Percentiles rank a stretch among this genome's conserved stretches.
phyloP scores from a whole-genome alignment of 2,113 vertebrate species.

The Colaptes auratus region DNA sequence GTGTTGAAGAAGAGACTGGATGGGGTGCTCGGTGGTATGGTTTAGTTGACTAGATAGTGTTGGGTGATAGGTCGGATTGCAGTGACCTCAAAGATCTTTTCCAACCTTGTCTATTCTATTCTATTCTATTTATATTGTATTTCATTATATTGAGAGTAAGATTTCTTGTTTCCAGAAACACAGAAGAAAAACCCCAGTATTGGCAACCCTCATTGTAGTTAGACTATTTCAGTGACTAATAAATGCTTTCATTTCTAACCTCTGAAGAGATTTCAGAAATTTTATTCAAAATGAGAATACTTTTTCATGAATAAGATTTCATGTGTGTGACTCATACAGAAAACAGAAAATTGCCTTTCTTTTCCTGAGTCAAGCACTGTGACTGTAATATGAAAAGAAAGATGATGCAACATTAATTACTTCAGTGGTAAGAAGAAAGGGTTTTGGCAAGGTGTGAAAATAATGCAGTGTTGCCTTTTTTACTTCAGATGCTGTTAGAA shows the following conservation, averaged over 20 bases:
- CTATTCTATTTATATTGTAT: too few species aligned
- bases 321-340: neutral
- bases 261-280: neutral
- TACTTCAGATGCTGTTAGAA: neutral
- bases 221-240: neutral
- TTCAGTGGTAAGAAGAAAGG: neutral
- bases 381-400: slow-evolving; percentile 25
- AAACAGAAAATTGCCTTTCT: slow-evolving; percentile 4
- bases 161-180: neutral
- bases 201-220: neutral
- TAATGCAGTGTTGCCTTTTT: neutral
- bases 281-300: neutral
- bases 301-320: neutral
- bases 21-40: too few species aligned
- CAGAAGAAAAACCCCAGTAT: neutral
- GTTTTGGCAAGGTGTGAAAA: neutral
- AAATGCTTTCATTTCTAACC: neutral
- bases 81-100: too few species aligned
- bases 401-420: slow-evolving; percentile 8
- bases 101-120: too few species aligned
- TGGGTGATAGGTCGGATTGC: too few species aligned
- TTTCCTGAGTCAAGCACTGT: neutral
- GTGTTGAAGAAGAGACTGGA: too few species aligned
- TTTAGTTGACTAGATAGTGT: too few species aligned
- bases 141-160: neutral